Conservation (phyloP, 1,140 invertebrate species). For the Achatina immaculata region DNA sequence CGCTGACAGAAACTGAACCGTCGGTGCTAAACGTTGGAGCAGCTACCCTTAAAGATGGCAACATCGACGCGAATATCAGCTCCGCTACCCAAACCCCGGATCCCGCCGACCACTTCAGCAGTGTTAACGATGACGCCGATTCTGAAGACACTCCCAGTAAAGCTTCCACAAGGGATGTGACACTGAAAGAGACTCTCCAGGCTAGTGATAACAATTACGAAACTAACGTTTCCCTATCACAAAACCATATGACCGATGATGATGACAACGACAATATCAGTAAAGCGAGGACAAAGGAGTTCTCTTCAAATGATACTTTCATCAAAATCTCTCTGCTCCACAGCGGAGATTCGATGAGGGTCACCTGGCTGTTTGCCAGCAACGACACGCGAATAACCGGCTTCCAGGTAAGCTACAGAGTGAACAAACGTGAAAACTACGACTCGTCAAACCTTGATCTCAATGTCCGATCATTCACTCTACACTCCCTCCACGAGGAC, state of each 20-base stretch:
- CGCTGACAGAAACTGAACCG: neutral
- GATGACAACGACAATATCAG: neutral
- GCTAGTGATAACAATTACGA: no score
- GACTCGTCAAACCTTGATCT: constrained; percentile 24
- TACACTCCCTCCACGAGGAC: constrained; percentile 30
- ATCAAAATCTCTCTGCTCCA: neutral
- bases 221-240: neutral
- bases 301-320: neutral
- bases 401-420: constrained; percentile 26
- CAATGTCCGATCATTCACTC: constrained; percentile 15
- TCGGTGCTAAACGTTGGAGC: neutral
- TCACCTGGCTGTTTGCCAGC: neutral
- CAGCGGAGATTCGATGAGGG: neutral
- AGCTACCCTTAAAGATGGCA: neutral
- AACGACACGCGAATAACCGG: constrained; percentile 19
- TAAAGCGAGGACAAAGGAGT: neutral
- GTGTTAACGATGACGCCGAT: no score
- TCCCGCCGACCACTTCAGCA: neutral
- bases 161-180: no score
- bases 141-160: neutral
- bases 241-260: neutral
- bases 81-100: neutral
- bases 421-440: constrained; percentile 20
- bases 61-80: neutral
- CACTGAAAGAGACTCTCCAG: neutral